These are phyloP conservation scores for Erebia epiphron DNA, from an alignment of 2,888 invertebrate genomes.

Conservation along the genomic window DNA sequence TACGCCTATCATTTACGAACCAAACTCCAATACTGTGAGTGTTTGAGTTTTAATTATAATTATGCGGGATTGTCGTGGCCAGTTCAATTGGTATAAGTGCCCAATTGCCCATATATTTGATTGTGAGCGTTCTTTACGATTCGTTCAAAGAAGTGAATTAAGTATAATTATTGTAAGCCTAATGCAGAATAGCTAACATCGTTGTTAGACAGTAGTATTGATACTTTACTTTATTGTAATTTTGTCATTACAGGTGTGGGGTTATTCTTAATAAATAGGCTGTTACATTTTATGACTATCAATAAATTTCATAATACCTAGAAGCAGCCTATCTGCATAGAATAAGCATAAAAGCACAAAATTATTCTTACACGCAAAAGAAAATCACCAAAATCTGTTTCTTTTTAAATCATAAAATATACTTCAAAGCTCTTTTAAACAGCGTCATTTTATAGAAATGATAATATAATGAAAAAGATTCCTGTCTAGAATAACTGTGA, in stretches of 20 bases:
- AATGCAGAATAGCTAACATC: neutral
- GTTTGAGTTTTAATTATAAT: conserved; percentile 39
- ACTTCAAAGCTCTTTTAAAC: no score
- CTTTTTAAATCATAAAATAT: no score
- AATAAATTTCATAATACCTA: neutral
- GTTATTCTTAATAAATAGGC: neutral
- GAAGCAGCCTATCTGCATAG: no score
- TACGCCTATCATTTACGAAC: conserved; percentile 44
- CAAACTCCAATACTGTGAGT: conserved; percentile 46
- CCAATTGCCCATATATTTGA: conserved; percentile 25
- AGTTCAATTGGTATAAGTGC: conserved; percentile 34
- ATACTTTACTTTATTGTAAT: neutral
- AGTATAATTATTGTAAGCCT: neutral
- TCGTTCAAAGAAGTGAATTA: conserved; percentile 1
- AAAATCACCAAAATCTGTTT: no score
- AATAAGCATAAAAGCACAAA: no score
- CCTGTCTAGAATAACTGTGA: no score
- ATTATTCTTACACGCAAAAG: no score
- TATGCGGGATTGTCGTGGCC: conserved; percentile 36
- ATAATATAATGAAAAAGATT: no score
- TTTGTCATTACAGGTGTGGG: neutral
- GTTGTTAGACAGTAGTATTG: neutral
- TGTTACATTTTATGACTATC: neutral
- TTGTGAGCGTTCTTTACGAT: conserved; percentile 16
- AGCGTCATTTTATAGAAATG: no score